Percentiles rank a stretch among this genome's conserved stretches.
Conservation (phyloP, 1,140 invertebrate species). For the Pantala flavescens region DNA sequence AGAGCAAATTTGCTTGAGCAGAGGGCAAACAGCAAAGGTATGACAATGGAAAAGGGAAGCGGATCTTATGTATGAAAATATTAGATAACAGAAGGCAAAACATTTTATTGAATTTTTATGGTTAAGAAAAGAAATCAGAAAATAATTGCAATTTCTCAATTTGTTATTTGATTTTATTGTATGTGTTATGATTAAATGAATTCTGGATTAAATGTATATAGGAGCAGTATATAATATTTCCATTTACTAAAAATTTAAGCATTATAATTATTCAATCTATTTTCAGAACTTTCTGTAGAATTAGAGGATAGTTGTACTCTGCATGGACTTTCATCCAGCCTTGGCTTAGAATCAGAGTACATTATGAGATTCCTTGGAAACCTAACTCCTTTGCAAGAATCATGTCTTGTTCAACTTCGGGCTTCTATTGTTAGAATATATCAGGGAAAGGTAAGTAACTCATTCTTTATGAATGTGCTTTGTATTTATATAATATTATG, state of each 20-base stretch:
- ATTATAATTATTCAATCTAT: constrained; percentile 17
- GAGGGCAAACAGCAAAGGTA: too few relatives aligned
- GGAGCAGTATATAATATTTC: too few relatives aligned
- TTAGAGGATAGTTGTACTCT: background rate
- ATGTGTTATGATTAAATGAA: too few relatives aligned
- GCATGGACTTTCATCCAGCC: background rate
- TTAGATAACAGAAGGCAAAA: too few relatives aligned
- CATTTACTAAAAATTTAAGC: constrained; percentile 7
- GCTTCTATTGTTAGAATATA: constrained; percentile 68
- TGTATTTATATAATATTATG: background rate
- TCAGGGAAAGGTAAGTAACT: constrained; percentile 58
- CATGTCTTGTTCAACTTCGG: constrained; percentile 75
- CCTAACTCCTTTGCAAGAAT: constrained; percentile 83
- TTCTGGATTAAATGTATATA: too few relatives aligned
- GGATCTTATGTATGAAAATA: too few relatives aligned
- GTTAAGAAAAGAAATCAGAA: too few relatives aligned
- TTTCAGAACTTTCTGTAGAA: constrained; percentile 32
- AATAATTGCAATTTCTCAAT: too few relatives aligned
- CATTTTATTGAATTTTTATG: too few relatives aligned
- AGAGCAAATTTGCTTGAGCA: too few relatives aligned
- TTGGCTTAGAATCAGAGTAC: constrained; percentile 72
- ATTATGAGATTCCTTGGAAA: constrained; percentile 85
- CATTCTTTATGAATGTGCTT: background rate
- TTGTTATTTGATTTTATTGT: too few relatives aligned
- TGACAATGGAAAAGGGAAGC: too few relatives aligned